Base-by-base conservation (phyloP, 1,140 invertebrate species). In the Gerris buenoi region DNA sequence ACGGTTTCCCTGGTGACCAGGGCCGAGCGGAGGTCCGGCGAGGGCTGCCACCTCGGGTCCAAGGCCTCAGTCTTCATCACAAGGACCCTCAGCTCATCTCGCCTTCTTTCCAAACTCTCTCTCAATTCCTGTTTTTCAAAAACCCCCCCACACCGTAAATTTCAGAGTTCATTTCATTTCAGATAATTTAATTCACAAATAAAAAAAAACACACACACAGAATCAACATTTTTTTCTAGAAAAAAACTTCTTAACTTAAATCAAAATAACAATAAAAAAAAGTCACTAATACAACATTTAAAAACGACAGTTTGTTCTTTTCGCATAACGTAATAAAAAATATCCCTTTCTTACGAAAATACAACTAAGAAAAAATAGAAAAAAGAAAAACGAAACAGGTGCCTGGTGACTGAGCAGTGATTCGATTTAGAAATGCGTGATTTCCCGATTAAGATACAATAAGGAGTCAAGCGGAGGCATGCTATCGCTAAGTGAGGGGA, bases 401-500 rank as follows among this genome's bases (percentile, higher is more conserved):
- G 65, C 56, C 56, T 66, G 25, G 22, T n/a, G n/a, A 25, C 56
- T 26, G 27, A 26, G 27, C 18, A 61, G 56, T 61, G 63, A 26
- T 63, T 62, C 28, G 61, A 18, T 65, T 64, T 67, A 33, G 27
- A 57, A 66, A 67, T 69, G 65, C 63, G 63, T 67, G 57, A 56
- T 67, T 61, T 59, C 29, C 26, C 27, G 57, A 25, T 58, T 58
- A 15, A 46, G 18, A 46, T n/a, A n/a, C n/a, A n/a, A n/a, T n/a
- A n/a, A n/a, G n/a, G n/a, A n/a, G n/a, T n/a, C 33, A 46, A 46
- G 33, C 33, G 18, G 5, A 10, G 18, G 18, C 18, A 46, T 46
- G 5, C 33, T 46, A 46, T 5, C 33, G 18, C 58, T 60, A 60
- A 69, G 58, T 68, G 28, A 86, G 79, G 68, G 85, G 82, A 70